Conservation (phyloP, 2,888 invertebrate species). For the Eudasyphora cyanicolor region DNA sequence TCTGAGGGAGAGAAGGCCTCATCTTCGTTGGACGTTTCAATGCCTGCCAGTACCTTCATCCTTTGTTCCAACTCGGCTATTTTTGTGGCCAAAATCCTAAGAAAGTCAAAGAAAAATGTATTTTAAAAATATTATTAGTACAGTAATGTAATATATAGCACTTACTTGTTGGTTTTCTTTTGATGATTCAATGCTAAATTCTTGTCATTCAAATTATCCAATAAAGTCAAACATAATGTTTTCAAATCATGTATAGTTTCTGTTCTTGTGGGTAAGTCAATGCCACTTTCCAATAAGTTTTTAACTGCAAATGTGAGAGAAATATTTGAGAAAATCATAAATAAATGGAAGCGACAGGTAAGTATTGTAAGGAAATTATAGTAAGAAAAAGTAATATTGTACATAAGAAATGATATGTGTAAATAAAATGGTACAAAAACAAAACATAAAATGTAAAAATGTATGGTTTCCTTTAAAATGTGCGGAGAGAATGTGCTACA, state of each 20-base stretch:
- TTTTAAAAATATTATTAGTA: slow-evolving; percentile 14
- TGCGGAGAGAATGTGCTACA: no score
- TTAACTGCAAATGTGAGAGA: slow-evolving; percentile 82
- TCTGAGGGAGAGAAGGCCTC: slow-evolving; percentile 81
- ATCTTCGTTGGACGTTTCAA: slow-evolving; percentile 68
- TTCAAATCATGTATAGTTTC: slow-evolving; percentile 88
- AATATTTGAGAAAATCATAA: background rate
- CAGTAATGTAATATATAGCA: slow-evolving; percentile 43
- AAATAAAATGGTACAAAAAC: no score
- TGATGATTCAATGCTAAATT: slow-evolving; percentile 91
- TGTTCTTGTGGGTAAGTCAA: slow-evolving; percentile 82
- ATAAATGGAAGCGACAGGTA: background rate
- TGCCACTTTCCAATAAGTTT: slow-evolving; percentile 86
- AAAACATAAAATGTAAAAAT: no score
- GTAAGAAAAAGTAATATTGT: no score
- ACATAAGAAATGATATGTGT: no score
- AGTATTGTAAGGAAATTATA: no score
- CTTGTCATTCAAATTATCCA: slow-evolving; percentile 93
- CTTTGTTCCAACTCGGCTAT: slow-evolving; percentile 91
- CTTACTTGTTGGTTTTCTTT: slow-evolving; percentile 90
- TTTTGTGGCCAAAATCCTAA: slow-evolving; percentile 89
- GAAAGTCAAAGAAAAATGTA: slow-evolving; percentile 56
- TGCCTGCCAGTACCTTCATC: slow-evolving; percentile 83
- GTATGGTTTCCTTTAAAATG: no score
- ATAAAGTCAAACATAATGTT: slow-evolving; percentile 87